Percentiles rank a stretch among this genome's conserved stretches.
These are phyloP conservation scores for Marisa cornuarietis DNA, from an alignment of 1,140 invertebrate genomes.

Conservation along the genomic window DNA sequence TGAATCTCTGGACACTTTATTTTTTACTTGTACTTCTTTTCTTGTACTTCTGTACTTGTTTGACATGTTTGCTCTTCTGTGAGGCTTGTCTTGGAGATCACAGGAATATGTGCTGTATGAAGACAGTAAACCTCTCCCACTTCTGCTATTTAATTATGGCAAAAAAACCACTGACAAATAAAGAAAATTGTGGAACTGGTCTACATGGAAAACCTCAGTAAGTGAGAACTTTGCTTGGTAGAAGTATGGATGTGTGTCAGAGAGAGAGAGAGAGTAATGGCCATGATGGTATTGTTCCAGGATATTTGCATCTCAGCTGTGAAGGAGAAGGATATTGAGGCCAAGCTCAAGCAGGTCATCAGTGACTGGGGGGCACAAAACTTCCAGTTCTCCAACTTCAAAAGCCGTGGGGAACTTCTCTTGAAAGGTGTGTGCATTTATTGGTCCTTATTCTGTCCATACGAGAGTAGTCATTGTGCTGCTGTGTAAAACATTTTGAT, in stretches of 20 bases:
- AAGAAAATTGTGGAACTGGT: too few species aligned
- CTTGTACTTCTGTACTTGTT: background rate
- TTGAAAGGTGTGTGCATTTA: constrained; percentile 74
- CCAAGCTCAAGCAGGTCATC: constrained; percentile 91
- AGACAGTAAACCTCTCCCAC: too few species aligned
- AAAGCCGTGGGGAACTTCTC: constrained; percentile 91
- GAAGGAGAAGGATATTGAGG: constrained; percentile 98
- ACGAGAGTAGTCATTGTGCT: background rate
- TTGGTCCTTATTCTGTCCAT: background rate
- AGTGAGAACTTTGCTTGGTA: too few species aligned
- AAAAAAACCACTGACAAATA: too few species aligned
- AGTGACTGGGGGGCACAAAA: constrained; percentile 96
- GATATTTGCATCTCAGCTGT: constrained; percentile 98
- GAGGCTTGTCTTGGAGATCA: too few species aligned
- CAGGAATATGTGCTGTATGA: too few species aligned
- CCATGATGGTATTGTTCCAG: constrained; percentile 59
- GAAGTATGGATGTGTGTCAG: background rate
- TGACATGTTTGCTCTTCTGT: background rate
- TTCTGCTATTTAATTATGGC: too few species aligned
- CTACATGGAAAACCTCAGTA: too few species aligned
- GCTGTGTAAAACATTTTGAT: background rate
- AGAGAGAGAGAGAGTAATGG: background rate
- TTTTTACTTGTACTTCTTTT: too few species aligned
- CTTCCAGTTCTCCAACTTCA: constrained; percentile 93
- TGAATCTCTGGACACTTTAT: too few species aligned